Evolutionary conservation across 2,113 vertebrate genomes (phyloP).

Genomic region (Psophia crepitans): DNA sequence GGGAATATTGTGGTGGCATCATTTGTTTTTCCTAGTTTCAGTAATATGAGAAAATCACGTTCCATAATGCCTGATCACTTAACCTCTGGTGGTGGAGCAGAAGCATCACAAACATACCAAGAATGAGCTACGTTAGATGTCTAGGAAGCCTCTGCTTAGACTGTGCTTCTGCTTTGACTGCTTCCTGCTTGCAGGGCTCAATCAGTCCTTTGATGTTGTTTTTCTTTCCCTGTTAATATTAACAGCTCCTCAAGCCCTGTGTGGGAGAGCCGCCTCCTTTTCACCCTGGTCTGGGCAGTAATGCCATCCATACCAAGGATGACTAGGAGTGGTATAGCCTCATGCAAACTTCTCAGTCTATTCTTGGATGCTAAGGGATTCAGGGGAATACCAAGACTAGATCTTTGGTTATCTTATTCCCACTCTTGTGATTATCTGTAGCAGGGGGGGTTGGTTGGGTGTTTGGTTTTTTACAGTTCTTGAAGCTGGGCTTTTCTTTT

Average conservation of each 20-base stretch:
- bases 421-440: neutral
- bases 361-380: conserved; percentile 37
- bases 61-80: neutral
- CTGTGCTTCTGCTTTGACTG: neutral
- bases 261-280: neutral
- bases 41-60: neutral
- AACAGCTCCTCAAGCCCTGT: neutral
- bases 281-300: neutral
- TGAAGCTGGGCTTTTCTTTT: neutral
- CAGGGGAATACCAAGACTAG: conserved; percentile 35
- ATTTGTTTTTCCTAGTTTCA: neutral
- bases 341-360: conserved; percentile 36
- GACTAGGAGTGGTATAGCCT: conserved; percentile 55
- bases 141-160: neutral
- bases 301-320: conserved; percentile 47
- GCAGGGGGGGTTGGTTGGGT: neutral
- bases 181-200: neutral
- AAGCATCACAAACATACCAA: neutral
- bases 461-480: neutral
- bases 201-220: neutral
- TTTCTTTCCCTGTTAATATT: neutral
- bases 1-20: neutral
- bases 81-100: neutral
- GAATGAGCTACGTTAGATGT: neutral
- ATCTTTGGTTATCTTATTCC: neutral